These are phyloP conservation scores for Nymphalis c-album DNA, from an alignment of 2,888 invertebrate genomes.

Conservation along the genomic window DNA sequence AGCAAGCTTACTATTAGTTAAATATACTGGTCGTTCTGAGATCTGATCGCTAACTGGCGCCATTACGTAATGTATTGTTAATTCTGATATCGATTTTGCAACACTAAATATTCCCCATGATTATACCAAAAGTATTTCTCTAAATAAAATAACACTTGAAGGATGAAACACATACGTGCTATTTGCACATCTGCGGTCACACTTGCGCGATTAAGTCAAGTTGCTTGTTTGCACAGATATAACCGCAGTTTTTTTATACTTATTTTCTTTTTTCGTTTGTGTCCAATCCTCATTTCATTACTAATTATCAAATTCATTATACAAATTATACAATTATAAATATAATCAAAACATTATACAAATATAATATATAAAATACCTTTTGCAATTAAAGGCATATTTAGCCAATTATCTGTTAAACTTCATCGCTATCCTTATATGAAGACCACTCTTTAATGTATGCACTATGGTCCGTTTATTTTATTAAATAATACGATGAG, in stretches of 20 bases:
- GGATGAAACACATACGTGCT: not conserved
- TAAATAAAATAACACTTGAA: too few species aligned
- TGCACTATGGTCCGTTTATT: constrained; percentile 2
- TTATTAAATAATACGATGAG: constrained; percentile 1
- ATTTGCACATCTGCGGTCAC: too few species aligned
- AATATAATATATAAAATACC: not conserved
- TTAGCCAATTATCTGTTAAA: not conserved
- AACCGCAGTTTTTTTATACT: too few species aligned
- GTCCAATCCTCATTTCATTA: too few species aligned
- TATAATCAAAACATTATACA: not conserved
- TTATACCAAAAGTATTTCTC: too few species aligned
- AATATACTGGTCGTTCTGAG: constrained; percentile 78
- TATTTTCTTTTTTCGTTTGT: too few species aligned
- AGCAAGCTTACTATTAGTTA: constrained; percentile 47
- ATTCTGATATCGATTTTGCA: not conserved
- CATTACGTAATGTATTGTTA: constrained; percentile 10
- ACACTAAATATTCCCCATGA: too few species aligned
- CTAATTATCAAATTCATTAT: too few species aligned
- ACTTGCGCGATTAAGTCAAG: too few species aligned
- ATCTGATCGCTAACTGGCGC: constrained; percentile 71
- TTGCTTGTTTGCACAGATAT: too few species aligned
- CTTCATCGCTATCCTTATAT: not conserved
- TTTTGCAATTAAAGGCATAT: not conserved
- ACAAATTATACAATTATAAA: not conserved
- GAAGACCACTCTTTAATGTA: not conserved